Conservation (phyloP, 2,888 invertebrate species). For the Drosophila atroscutellata region DNA sequence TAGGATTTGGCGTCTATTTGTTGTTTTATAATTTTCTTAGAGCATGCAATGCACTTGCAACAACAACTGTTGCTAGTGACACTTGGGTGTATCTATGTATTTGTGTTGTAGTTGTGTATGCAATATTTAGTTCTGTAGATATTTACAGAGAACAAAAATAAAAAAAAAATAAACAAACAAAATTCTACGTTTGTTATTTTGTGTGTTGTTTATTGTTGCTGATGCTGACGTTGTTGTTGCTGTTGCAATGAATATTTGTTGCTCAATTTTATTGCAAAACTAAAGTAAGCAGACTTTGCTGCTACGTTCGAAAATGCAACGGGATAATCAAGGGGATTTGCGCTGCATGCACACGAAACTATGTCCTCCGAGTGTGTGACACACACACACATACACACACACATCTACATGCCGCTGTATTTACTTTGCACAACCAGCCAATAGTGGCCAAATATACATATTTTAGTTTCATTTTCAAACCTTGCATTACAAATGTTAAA, state of each 20-base stretch:
- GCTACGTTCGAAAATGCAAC: slow-evolving; percentile 59
- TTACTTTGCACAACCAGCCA: slow-evolving; percentile 40
- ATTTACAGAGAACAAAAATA: slow-evolving; percentile 21
- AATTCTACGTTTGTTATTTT: slow-evolving; percentile 27
- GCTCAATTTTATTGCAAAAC: slow-evolving; percentile 59
- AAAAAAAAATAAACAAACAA: slow-evolving; percentile 17
- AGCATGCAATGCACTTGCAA: slow-evolving; percentile 1
- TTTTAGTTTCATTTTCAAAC: slow-evolving; percentile 63
- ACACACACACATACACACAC: neutral
- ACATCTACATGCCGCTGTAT: slow-evolving; percentile 18
- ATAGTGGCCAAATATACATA: slow-evolving; percentile 68
- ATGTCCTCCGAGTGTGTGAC: slow-evolving; percentile 17
- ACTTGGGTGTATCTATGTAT: slow-evolving; percentile 16
- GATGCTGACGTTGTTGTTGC: neutral
- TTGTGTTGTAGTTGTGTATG: slow-evolving; percentile 27
- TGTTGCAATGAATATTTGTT: slow-evolving; percentile 58
- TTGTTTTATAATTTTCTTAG: neutral
- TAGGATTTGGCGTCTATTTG: neutral
- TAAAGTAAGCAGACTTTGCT: slow-evolving; percentile 56
- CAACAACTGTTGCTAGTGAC: slow-evolving; percentile 22
- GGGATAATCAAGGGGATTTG: slow-evolving; percentile 68
- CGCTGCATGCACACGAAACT: slow-evolving; percentile 48
- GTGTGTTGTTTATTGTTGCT: slow-evolving; percentile 18
- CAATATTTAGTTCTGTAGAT: slow-evolving; percentile 55
- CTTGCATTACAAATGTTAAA: slow-evolving; percentile 28